Evolutionary conservation across 1,140 invertebrate genomes (phyloP), one percentile per base, ranked within the genome.

Genomic region (Calliphora vicina): DNA sequence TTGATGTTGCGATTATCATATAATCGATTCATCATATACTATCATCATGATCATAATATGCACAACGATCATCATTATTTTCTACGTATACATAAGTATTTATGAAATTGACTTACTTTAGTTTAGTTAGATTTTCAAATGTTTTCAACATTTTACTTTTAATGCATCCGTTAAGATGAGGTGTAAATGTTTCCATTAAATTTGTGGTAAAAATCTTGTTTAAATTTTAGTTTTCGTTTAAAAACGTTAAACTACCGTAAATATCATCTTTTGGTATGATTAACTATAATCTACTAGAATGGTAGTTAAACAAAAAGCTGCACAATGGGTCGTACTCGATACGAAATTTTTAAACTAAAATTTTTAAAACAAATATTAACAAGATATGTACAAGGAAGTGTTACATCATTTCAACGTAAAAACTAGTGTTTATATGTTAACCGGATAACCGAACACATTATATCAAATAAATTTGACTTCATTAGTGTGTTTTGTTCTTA

Each of bases 171-270:
- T 67, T 67, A 10, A 17, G 61, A 67, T 67, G 61, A 67, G 61
- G 61, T 67, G 61, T 67, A 67, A 67, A 67, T 67, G 61, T 67
- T 67, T 67, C 61, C 61, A 67, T 67, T 67, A 67, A 67, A 67
- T 67, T 67, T 67, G 61, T 67, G n/a, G n/a, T 23, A 67, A 67
- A 67, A 67, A 67, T 67, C n/a, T 67, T 67, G 61, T 67, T 20
- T 67, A 57, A 57, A 57, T 57, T 57, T 57, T 17, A 57, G 2
- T 67, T 67, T 67, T 67, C 61, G 5, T 9, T 67, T 25, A 67
- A 57, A 67, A 67, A 12, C 9, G 20, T 25, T 67, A 67, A 67
- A 67, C 61, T 25, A 67, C 61, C 61, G 61, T 67, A 67, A 67
- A 23, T 67, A 67, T 67, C 23, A 20, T 67, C 9, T 23, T 67